Conservation (phyloP, 2,113 vertebrate species). For the Grantiella picta region DNA sequence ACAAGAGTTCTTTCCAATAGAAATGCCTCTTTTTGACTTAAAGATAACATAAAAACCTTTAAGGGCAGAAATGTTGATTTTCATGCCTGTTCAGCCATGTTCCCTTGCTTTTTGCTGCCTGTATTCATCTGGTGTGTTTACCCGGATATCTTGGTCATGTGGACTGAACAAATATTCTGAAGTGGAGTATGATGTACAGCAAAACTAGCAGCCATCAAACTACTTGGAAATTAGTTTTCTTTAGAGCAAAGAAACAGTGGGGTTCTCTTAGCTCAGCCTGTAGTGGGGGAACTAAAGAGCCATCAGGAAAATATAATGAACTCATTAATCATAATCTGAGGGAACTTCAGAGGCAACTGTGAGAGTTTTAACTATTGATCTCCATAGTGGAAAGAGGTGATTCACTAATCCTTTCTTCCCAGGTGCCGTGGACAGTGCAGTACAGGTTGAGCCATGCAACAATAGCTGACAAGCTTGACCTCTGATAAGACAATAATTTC, state of each 20-base stretch:
- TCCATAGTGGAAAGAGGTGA: neutral
- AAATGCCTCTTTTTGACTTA: neutral
- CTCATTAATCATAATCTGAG: neutral
- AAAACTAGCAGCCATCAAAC: neutral
- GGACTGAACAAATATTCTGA: neutral
- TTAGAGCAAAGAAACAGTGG: neutral
- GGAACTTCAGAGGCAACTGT: neutral
- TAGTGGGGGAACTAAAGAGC: neutral
- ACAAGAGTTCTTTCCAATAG: neutral
- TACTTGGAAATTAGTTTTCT: neutral
- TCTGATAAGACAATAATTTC: neutral
- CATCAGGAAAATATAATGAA: neutral
- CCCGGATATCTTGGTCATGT: neutral
- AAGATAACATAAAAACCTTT: neutral
- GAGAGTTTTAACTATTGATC: neutral
- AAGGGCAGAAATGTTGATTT: neutral
- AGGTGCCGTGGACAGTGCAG: neutral
- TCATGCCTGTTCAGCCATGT: neutral
- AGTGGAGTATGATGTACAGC: neutral
- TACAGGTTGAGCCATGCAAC: neutral
- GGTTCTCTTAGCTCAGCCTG: neutral
- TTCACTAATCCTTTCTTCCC: neutral
- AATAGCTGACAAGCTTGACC: neutral
- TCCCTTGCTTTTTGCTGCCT: neutral
- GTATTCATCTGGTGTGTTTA: neutral